These are phyloP conservation scores for Turritopsis dohrnii DNA, from an alignment of 30 jellyfish, hydroid and myxozoan genomes.

Conservation along the genomic window DNA sequence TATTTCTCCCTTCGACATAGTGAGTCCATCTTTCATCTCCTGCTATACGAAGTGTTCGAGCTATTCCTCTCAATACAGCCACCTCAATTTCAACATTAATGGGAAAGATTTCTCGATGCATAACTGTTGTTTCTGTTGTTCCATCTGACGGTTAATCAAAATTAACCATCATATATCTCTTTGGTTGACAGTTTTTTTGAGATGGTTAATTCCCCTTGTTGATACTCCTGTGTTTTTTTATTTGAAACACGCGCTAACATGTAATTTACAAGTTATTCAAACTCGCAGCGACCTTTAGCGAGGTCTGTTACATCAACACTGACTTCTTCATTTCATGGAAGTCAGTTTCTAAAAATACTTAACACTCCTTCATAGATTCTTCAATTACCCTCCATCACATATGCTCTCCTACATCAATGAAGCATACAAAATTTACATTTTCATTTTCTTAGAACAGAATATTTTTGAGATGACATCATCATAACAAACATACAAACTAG, in stretches of 20 bases:
- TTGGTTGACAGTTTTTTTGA: too few relatives aligned
- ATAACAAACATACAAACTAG: not conserved
- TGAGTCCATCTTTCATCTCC: not conserved
- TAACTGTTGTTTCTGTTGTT: not conserved
- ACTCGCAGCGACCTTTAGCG: not conserved
- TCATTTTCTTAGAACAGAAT: not conserved
- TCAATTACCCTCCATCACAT: not conserved
- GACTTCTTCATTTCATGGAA: not conserved
- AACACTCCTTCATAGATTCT: not conserved
- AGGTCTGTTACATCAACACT: not conserved
- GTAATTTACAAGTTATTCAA: not conserved
- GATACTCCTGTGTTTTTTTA: too few relatives aligned
- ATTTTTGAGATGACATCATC: not conserved
- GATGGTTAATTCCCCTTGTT: too few relatives aligned
- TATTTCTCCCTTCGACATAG: not conserved
- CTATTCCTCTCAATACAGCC: not conserved
- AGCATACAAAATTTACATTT: not conserved
- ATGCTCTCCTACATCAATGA: not conserved
- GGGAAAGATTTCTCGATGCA: not conserved
- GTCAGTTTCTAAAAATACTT: not conserved
- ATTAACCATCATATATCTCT: too few relatives aligned
- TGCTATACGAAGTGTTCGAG: not conserved
- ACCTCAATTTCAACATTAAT: too few relatives aligned
- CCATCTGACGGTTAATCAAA: too few relatives aligned
- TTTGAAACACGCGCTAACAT: not conserved